Evolutionary conservation across 2,797 vertebrate genomes (phyloP).

Genomic region (Coilia nasus): DNA sequence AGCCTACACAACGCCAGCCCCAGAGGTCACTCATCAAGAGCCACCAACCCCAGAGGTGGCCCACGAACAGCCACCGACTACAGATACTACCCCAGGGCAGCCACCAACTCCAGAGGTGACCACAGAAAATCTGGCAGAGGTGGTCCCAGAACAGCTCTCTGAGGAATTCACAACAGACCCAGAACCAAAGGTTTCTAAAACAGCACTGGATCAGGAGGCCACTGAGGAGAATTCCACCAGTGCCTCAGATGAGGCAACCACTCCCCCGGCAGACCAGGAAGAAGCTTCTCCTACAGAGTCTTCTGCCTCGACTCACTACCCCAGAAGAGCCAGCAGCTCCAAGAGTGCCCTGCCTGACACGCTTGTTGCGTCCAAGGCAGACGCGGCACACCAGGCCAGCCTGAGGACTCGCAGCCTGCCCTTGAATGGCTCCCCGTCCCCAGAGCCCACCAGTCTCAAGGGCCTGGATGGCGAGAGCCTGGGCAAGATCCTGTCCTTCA

Average conservation of each 20-base stretch:
- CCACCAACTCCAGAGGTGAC: background rate
- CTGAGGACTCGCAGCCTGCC: constrained; percentile 80
- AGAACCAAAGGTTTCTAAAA: background rate
- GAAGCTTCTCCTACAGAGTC: constrained; percentile 34
- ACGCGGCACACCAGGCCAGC: constrained; percentile 51
- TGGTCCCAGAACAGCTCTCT: constrained; percentile 3
- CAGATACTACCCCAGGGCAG: constrained; percentile 9
- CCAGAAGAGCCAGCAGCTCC: constrained; percentile 35
- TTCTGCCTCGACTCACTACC: background rate
- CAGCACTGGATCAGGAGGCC: background rate
- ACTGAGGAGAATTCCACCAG: background rate
- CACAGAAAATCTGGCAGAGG: constrained; percentile 50
- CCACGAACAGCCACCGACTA: background rate
- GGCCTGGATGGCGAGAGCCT: constrained; percentile 67
- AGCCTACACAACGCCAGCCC: background rate
- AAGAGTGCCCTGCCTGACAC: constrained; percentile 40
- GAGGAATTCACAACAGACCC: constrained; percentile 41
- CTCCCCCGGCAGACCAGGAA: constrained; percentile 30
- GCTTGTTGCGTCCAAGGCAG: constrained; percentile 41
- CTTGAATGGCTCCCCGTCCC: constrained; percentile 63
- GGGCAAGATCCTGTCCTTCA: constrained; percentile 86
- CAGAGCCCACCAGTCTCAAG: constrained; percentile 62
- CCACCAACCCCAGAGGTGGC: background rate
- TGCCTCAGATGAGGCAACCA: background rate
- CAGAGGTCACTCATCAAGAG: background rate